Conservation (phyloP, 2,888 invertebrate species). For the Tenthredo amoena region DNA sequence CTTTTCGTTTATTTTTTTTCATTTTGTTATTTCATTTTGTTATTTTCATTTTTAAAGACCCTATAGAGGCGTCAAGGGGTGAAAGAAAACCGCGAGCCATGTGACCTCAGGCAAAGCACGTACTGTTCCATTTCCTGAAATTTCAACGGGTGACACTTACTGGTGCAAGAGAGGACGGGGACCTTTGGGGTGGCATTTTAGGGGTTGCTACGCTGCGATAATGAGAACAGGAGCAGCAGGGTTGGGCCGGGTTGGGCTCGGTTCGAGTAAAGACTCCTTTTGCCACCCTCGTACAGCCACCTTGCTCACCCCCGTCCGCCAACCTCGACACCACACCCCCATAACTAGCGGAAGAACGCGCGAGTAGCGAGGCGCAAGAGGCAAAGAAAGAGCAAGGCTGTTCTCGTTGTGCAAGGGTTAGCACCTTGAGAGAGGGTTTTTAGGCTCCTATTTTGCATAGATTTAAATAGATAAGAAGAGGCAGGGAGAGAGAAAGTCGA, state of each 20-base stretch:
- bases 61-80: conserved; percentile 1
- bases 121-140: conserved; percentile 49
- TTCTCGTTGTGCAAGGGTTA: conserved; percentile 66
- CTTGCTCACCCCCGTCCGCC: conserved; percentile 12
- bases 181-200: conserved; percentile 72
- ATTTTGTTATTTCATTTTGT: background rate
- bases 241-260: conserved; percentile 39
- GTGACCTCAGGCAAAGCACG: conserved; percentile 40
- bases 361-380: conserved; percentile 20
- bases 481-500: conserved; percentile 56
- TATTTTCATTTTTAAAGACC: background rate
- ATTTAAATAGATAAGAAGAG: conserved; percentile 77
- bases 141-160: conserved; percentile 48
- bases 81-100: conserved; percentile 46
- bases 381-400: conserved; percentile 36
- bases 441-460: conserved; percentile 77
- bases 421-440: conserved; percentile 72
- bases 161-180: conserved; percentile 35
- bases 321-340: conserved; percentile 47
- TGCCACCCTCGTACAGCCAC: conserved; percentile 24
- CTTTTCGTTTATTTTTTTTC: background rate
- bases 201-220: conserved; percentile 75
- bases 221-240: conserved; percentile 74
- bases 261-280: conserved; percentile 48
- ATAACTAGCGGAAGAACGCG: conserved; percentile 50